phyloP scores from a whole-genome alignment of 2,888 invertebrate species.

The Pristionchus exspectatus region DNA sequence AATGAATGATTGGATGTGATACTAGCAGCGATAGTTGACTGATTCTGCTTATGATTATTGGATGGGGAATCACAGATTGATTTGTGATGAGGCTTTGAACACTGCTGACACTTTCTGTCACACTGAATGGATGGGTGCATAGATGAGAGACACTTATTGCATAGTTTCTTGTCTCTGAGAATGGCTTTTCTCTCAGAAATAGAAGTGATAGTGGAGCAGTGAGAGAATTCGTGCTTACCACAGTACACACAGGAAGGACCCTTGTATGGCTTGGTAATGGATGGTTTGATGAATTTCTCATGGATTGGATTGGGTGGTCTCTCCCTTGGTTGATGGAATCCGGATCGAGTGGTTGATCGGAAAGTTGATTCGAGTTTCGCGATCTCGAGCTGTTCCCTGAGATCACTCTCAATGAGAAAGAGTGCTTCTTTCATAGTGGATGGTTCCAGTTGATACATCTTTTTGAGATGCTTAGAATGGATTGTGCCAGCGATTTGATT shows the following conservation, averaged over 20 bases:
- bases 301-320: not conserved
- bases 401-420: not conserved
- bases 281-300: not conserved
- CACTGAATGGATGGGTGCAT: not conserved
- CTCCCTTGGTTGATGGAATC: not conserved
- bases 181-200: not conserved
- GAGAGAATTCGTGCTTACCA: not conserved
- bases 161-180: not conserved
- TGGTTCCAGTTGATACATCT: not conserved
- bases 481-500: not conserved
- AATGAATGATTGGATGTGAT: not conserved
- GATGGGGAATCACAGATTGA: not conserved
- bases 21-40: not conserved
- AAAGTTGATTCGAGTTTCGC: not conserved
- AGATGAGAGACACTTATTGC: not conserved
- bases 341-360: not conserved
- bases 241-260: not conserved
- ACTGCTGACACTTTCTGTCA: not conserved
- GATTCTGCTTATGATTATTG: not conserved
- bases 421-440: not conserved
- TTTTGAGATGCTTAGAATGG: not conserved
- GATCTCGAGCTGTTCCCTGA: not conserved
- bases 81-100: not conserved
- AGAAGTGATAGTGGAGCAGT: not conserved
- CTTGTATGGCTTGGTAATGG: not conserved